A percentile compares a stretch with the other conserved stretches of the same genome.
Evolutionary conservation across 2,797 vertebrate species (phyloP).

Genomic region (Gymnocypris eckloni): DNA sequence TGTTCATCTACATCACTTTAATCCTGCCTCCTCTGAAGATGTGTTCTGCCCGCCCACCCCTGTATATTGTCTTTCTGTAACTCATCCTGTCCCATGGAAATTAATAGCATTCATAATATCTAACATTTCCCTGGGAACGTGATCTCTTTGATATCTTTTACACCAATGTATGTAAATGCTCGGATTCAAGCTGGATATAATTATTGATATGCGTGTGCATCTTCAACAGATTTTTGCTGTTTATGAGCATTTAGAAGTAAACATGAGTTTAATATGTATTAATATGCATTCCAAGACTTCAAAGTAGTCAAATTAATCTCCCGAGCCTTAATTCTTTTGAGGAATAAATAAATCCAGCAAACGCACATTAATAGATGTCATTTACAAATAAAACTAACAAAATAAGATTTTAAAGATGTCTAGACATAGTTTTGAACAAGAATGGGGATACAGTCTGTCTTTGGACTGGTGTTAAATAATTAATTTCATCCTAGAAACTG

Average conservation of each 20-base stretch:
- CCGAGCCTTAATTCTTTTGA: constrained; percentile 15
- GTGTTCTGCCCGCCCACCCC: constrained; percentile 30
- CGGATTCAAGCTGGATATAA: background rate
- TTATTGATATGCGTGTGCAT: background rate
- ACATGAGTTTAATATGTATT: constrained; percentile 22
- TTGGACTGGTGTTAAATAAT: background rate
- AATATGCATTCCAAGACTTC: constrained; percentile 16
- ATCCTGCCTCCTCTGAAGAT: constrained; percentile 58
- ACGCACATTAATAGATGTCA: constrained; percentile 36
- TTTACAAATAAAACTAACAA: constrained; percentile 38
- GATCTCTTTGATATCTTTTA: constrained; percentile 40
- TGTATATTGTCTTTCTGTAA: constrained; percentile 51
- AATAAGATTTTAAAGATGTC: constrained; percentile 24
- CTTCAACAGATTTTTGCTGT: constrained; percentile 5
- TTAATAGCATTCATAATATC: constrained; percentile 46
- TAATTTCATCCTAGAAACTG: too few relatives aligned
- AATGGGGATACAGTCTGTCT: constrained; percentile 5
- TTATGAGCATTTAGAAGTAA: constrained; percentile 46
- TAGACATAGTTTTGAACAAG: background rate
- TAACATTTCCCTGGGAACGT: constrained; percentile 43
- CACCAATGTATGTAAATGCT: constrained; percentile 14
- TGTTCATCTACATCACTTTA: constrained; percentile 63
- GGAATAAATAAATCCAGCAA: constrained; percentile 34
- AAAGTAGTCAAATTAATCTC: constrained; percentile 47
- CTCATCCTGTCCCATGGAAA: constrained; percentile 50